These are phyloP conservation scores for Caenorhabditis brenneri DNA, from an alignment of 1,140 invertebrate genomes.

Conservation along the genomic window DNA sequence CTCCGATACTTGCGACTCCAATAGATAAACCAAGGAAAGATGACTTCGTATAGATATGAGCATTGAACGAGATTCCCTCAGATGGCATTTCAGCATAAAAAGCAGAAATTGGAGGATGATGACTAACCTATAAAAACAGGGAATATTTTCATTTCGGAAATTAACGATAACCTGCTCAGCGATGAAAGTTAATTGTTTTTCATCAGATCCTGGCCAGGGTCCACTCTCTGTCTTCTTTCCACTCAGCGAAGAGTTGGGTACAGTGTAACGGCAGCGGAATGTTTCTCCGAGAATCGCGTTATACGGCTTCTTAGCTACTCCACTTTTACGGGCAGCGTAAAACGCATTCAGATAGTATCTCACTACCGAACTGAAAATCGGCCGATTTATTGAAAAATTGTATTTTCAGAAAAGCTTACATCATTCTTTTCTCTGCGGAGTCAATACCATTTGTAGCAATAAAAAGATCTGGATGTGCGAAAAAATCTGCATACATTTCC, in stretches of 20 bases:
- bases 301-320: conserved; percentile 75
- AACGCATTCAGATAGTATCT: conserved; percentile 74
- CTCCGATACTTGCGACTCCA: conserved; percentile 75
- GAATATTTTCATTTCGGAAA: neutral
- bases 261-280: conserved; percentile 74
- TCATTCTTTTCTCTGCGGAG: conserved; percentile 71
- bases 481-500: conserved; percentile 76
- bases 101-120: conserved; percentile 86
- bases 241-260: conserved; percentile 73
- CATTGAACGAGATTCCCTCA: conserved; percentile 73
- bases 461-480: conserved; percentile 73
- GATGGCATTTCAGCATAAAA: conserved; percentile 74
- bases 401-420: conserved; percentile 20
- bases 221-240: conserved; percentile 75
- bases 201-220: conserved; percentile 68
- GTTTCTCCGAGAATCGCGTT: conserved; percentile 76
- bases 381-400: neutral
- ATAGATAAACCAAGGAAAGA: conserved; percentile 75
- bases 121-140: conserved; percentile 78
- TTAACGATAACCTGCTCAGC: conserved; percentile 81
- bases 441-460: conserved; percentile 57
- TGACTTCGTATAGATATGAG: conserved; percentile 75
- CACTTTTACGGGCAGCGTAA: conserved; percentile 74
- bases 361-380: conserved; percentile 72
- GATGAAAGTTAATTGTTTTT: conserved; percentile 77